Conservation (phyloP, 2,888 invertebrate species). For the Lasioglossum villosulum region DNA sequence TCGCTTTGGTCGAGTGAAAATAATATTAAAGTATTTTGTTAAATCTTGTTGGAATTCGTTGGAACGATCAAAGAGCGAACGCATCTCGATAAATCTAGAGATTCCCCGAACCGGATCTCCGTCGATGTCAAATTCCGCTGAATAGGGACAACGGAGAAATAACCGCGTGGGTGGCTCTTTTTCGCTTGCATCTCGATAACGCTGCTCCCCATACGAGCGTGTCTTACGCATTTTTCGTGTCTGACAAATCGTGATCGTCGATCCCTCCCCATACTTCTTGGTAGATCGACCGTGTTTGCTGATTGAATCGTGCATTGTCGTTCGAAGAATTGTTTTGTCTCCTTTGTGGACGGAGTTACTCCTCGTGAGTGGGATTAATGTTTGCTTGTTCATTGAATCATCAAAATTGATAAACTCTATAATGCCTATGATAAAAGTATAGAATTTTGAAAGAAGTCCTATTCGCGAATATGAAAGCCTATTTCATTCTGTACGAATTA, state of each 20-base stretch:
- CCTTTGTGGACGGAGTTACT: neutral
- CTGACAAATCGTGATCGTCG: slow-evolving; percentile 57
- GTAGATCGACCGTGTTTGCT: slow-evolving; percentile 28
- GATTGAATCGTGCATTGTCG: slow-evolving; percentile 32
- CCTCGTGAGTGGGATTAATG: neutral
- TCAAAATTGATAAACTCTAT: neutral
- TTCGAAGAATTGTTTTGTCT: neutral
- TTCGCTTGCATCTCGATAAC: slow-evolving; percentile 59
- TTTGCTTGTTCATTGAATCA: neutral
- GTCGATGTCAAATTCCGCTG: slow-evolving; percentile 49
- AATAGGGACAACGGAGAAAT: slow-evolving; percentile 47
- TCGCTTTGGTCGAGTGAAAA: neutral
- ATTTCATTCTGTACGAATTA: neutral
- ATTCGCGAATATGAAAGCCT: no score
- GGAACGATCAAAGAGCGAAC: slow-evolving; percentile 5
- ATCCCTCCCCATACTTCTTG: slow-evolving; percentile 20
- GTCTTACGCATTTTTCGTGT: slow-evolving; percentile 51
- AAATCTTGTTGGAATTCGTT: neutral
- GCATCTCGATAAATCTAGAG: slow-evolving; percentile 45
- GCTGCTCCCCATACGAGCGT: slow-evolving; percentile 28
- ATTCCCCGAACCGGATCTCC: slow-evolving; percentile 45
- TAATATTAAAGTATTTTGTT: neutral
- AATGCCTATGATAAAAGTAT: no score
- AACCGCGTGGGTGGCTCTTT: slow-evolving; percentile 60
- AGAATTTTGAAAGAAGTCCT: no score